Evolutionary conservation across 2,888 invertebrate genomes (phyloP).

Genomic region (Rhingia rostrata): DNA sequence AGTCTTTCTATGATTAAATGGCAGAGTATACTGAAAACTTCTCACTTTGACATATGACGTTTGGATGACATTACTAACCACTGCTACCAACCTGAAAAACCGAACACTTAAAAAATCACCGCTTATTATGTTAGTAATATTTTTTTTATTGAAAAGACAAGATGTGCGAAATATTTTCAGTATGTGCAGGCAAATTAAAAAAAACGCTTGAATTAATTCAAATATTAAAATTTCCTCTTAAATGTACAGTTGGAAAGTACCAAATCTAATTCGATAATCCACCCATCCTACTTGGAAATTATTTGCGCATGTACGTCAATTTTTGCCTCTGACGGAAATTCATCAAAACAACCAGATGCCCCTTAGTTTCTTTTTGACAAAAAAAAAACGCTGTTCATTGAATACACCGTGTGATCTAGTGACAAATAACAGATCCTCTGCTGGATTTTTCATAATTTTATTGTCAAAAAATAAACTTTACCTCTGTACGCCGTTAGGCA

Average conservation of each 20-base stretch:
- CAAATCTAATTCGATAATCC: neutral
- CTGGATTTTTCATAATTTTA: slow-evolving; percentile 39
- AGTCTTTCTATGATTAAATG: no score
- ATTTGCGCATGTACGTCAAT: slow-evolving; percentile 33
- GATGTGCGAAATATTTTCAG: no score
- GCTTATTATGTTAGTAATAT: no score
- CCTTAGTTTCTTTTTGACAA: neutral
- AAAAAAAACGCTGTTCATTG: slow-evolving; percentile 8
- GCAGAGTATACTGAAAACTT: no score
- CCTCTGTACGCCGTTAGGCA: neutral
- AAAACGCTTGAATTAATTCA: no score
- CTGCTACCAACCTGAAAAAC: no score
- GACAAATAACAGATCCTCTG: slow-evolving; percentile 46
- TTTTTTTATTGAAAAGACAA: no score
- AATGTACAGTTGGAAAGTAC: neutral
- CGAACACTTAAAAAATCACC: no score
- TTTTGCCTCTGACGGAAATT: slow-evolving; percentile 18
- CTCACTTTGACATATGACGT: no score
- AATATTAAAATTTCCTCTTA: no score
- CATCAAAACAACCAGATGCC: slow-evolving; percentile 38
- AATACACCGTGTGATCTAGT: slow-evolving; percentile 17
- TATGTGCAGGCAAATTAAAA: neutral
- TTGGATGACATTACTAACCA: no score
- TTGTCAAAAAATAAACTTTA: slow-evolving; percentile 19
- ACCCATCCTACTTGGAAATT: neutral